phyloP scores from a whole-genome alignment of 2,888 invertebrate species.

The Balanococcus diminutus region DNA sequence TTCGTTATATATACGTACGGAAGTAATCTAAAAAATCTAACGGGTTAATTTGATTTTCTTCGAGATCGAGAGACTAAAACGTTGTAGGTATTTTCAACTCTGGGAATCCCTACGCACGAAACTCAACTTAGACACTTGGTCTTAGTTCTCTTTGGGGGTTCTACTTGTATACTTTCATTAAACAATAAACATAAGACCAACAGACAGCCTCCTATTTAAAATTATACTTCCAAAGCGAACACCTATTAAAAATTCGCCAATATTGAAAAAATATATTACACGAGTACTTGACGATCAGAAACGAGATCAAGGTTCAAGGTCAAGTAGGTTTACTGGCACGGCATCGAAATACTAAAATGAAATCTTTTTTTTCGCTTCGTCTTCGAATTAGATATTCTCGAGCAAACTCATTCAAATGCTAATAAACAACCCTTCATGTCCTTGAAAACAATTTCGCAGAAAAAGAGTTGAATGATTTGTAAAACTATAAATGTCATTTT shows the following conservation, averaged over 20 bases:
- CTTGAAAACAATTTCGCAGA: neutral
- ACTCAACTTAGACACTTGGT: no score
- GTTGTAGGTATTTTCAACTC: neutral
- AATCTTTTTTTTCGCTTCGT: neutral
- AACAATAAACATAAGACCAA: no score
- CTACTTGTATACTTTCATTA: no score
- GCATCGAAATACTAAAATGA: neutral
- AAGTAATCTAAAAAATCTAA: neutral
- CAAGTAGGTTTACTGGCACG: neutral
- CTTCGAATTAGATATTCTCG: neutral
- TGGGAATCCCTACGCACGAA: neutral
- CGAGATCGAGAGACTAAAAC: neutral
- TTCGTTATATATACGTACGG: no score
- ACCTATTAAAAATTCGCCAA: no score
- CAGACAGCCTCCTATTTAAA: no score
- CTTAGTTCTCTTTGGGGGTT: no score
- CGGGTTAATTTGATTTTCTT: neutral
- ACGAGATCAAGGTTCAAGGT: neutral
- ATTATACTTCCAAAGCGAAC: no score
- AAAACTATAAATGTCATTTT: neutral
- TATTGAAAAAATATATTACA: neutral
- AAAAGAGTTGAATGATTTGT: neutral
- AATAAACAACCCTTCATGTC: neutral
- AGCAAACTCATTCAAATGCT: neutral
- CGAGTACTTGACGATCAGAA: neutral